Base-by-base conservation (phyloP, 2,797 vertebrate species). In the Emys orbicularis region DNA sequence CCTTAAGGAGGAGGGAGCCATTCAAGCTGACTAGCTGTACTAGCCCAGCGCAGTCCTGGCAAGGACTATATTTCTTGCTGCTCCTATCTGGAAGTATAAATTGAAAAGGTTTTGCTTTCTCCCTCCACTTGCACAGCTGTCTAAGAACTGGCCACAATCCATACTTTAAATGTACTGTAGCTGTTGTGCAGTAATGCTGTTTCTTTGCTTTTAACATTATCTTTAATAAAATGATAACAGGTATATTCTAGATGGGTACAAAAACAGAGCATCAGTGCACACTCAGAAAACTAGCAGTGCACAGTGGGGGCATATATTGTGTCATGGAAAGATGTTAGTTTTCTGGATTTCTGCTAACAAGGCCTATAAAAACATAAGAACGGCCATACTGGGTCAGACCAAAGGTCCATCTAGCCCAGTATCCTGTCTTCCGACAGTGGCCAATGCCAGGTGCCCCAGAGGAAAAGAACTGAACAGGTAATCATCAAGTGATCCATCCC, bases 1-100 rank as follows among this genome's bases (percentile, higher is more conserved):
- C 90, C 86, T 81, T 81, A 81, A 84, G 84, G 15, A 53, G 93
- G 72, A 53, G 95, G 77, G 25, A 74, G 44, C 83, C 74, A 77
- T 37, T 21, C 50, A 61, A n/a, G 49, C 79, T 88, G 90, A n/a
- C 83, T 83, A 95, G 34, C 1, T 13, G 2, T 16, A 3, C 53
- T 86, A 76, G 89, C 37, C 44, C 6, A 94, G 10, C 90, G 31
- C 54, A 86, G 83, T 52, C 89, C 82, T 87, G n/a, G 54, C 57
- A 74, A 90, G 77, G 57, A 83, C 0, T 49, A 3, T 47, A 7
- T 29, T 82, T 88, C 89, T 90, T 91, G 54, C 0, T 2, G 47
- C 29, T 87, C 86, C 83, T 90, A 27, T 13, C 34, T 50, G 37
- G 34, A 34, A 34, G 34, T 8, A 12, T 50, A 56, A 87, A 93